A percentile compares a stretch with the other conserved stretches of the same genome.
phyloP scores from a whole-genome alignment of 2,888 invertebrate species.

The Disparrhopalites patrizii region DNA sequence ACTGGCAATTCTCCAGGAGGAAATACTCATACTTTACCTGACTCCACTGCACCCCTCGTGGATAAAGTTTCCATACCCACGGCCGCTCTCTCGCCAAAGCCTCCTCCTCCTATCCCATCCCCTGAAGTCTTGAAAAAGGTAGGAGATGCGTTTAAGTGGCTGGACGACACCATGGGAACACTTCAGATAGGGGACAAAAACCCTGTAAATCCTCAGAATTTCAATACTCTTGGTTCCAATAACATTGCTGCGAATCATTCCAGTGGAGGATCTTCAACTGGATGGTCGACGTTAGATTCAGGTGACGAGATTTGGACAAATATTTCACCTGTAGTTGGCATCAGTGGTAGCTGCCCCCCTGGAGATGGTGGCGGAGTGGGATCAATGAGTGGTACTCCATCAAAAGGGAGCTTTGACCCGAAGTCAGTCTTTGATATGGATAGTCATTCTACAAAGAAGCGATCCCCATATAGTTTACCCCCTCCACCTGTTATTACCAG shows the following conservation, averaged over 20 bases:
- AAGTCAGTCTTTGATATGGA: neutral
- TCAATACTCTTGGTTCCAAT: neutral
- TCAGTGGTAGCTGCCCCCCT: neutral
- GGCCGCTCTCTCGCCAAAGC: slow-evolving; percentile 1
- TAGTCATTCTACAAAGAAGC: slow-evolving; percentile 1
- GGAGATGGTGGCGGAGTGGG: neutral
- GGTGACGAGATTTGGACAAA: slow-evolving; percentile 46
- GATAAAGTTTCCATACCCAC: neutral
- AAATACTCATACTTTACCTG: neutral
- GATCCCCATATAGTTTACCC: slow-evolving; percentile 39
- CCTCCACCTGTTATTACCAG: slow-evolving; percentile 43
- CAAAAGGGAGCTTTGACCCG: neutral
- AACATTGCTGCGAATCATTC: neutral
- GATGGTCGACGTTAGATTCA: slow-evolving; percentile 34
- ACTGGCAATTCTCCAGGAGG: no score
- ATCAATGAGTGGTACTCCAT: neutral
- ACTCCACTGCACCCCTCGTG: neutral
- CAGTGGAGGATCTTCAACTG: neutral
- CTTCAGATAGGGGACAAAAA: slow-evolving; percentile 41
- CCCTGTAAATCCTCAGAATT: neutral
- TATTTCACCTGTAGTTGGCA: neutral
- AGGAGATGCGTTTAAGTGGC: slow-evolving; percentile 54
- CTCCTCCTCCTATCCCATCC: slow-evolving; percentile 33
- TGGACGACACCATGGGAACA: slow-evolving; percentile 51
- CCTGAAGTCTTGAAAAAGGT: slow-evolving; percentile 47